Conservation (phyloP, 2,797 vertebrate species). For the Threskiornis aethiopicus region DNA sequence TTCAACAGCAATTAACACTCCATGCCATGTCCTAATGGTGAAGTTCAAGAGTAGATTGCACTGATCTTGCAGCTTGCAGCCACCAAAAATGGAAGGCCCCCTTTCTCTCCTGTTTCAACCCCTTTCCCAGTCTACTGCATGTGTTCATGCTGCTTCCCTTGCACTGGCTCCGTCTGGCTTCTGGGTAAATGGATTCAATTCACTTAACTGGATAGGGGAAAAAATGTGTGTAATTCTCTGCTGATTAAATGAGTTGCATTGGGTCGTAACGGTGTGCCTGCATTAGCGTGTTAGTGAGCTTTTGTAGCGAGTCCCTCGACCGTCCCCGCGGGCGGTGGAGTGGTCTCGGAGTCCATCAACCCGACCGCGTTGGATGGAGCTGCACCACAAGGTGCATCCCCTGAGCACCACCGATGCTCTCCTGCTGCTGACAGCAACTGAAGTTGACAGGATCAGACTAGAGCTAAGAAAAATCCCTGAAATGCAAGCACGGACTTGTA, state of each 20-base stretch:
- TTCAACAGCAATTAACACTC: background rate
- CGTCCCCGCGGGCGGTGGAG: background rate
- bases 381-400: background rate
- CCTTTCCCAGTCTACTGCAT: background rate
- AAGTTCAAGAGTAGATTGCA: background rate
- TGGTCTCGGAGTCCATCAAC: fast-evolving
- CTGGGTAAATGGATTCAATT: background rate
- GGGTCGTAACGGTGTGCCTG: background rate
- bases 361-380: background rate
- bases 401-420: background rate
- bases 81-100: background rate
- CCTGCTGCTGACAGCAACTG: background rate
- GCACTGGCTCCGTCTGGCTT: background rate
- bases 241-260: background rate
- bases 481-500: fast-evolving
- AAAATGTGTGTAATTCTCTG: background rate
- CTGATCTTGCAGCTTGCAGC: background rate
- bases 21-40: background rate
- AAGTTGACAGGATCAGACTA: background rate
- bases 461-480: background rate
- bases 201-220: background rate
- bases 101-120: background rate
- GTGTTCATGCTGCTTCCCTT: background rate
- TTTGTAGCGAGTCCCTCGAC: background rate
- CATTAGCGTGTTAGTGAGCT: background rate